These are phyloP conservation scores for Scaptomyza flava DNA, from an alignment of 2,888 invertebrate genomes.

Conservation along the genomic window DNA sequence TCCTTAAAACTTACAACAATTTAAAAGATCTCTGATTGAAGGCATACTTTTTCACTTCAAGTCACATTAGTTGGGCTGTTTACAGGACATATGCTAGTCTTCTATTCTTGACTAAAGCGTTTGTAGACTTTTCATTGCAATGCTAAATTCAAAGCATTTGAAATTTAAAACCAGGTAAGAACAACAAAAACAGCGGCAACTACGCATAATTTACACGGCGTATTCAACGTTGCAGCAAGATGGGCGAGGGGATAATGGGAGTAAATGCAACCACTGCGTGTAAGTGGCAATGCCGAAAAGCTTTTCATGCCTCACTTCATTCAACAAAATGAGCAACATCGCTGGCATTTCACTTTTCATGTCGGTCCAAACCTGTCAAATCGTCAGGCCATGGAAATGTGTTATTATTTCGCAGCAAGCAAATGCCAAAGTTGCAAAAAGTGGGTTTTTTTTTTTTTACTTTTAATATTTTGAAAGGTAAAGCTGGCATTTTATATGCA, in stretches of 20 bases:
- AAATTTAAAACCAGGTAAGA: slow-evolving; percentile 50
- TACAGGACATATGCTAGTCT: neutral
- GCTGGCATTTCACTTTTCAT: slow-evolving; percentile 25
- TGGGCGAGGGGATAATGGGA: neutral
- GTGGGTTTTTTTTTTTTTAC: slow-evolving; percentile 33
- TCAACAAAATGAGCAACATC: slow-evolving; percentile 1
- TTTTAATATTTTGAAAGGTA: slow-evolving; percentile 13
- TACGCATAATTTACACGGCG: slow-evolving; percentile 59
- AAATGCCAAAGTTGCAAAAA: slow-evolving; percentile 20
- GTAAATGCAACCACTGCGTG: neutral
- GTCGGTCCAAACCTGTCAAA: slow-evolving; percentile 52
- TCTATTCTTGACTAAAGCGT: neutral
- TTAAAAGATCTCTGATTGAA: too few species aligned
- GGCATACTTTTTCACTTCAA: too few species aligned
- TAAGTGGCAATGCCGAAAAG: slow-evolving; percentile 53
- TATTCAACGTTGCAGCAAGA: neutral
- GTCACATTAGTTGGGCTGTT: too few species aligned
- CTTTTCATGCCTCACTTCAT: slow-evolving; percentile 20
- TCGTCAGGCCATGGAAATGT: slow-evolving; percentile 49
- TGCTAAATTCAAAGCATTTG: slow-evolving; percentile 41
- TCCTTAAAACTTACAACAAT: too few species aligned
- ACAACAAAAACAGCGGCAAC: slow-evolving; percentile 10
- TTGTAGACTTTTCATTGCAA: neutral
- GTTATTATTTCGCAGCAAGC: slow-evolving; percentile 39
- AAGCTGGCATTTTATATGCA: slow-evolving; percentile 18